Evolutionary conservation across 2,797 vertebrate species (phyloP).

Genomic region (Sebastes minor): DNA sequence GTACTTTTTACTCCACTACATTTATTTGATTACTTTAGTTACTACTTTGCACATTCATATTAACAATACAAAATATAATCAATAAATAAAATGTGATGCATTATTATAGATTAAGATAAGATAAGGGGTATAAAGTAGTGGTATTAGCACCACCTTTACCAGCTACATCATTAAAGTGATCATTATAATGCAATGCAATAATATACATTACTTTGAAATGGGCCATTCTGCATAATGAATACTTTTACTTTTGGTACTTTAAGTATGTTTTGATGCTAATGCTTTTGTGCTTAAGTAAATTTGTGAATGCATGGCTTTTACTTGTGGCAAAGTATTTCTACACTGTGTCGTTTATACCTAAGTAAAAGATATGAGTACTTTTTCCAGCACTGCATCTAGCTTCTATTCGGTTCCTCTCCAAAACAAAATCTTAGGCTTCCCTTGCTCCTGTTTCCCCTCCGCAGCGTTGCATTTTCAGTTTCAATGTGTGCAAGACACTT

Average conservation of each 20-base stretch:
- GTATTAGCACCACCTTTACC: not conserved
- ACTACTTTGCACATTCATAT: not conserved
- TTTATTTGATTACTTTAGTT: not conserved
- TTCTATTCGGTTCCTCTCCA: not conserved
- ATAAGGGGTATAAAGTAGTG: not conserved
- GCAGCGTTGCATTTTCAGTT: not conserved
- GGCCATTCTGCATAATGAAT: not conserved
- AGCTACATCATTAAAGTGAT: not conserved
- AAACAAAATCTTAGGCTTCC: not conserved
- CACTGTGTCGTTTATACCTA: not conserved
- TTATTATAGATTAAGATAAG: too few relatives aligned
- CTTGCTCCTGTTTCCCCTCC: not conserved
- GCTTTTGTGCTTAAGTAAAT: not conserved
- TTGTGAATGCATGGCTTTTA: not conserved
- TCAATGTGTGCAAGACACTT: not conserved
- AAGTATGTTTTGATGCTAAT: not conserved
- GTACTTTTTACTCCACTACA: not conserved
- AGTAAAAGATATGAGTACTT: not conserved
- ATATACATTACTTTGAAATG: not conserved
- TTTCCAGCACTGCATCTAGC: not conserved
- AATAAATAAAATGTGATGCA: too few relatives aligned
- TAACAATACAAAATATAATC: not conserved
- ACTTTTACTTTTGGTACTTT: not conserved
- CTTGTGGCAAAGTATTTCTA: not conserved
- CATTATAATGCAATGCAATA: not conserved